Evolutionary conservation across 2,113 vertebrate genomes (phyloP), one percentile per base, ranked within the genome.

Genomic region (Poeciliopsis retropinna): DNA sequence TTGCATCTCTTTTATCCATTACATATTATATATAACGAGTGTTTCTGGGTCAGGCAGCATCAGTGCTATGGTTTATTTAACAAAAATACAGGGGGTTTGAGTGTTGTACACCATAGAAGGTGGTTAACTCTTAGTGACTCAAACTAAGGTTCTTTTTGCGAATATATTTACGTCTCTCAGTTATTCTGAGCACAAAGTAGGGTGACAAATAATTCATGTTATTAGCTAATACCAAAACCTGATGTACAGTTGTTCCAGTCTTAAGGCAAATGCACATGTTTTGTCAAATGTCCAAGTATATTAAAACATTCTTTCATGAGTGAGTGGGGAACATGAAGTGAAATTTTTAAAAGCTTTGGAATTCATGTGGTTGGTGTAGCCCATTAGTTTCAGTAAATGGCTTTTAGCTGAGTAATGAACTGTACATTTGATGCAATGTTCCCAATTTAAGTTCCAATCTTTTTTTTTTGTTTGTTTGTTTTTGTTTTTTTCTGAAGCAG

Each of bases 401-500:
- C 72, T 87, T 83, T 47, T 3, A 1, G 69, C 28, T 64, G 6
- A 19, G 27, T 78, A 87, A 75, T 79, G 32, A 83, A 79, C 1
- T 29, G 63, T 39, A 69, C 63, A 82, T 87, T 84, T 87, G 19
- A 79, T 76, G 12, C 76, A 89, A 85, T 87, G 87, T 88, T 89
- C 77, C 78, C 80, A 86, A 84, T 87, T 82, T 62, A 63, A 72
- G 66, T 15, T 72, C 60, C 30, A 51, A 39, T 41, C 70, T 57
- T 70, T 57, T 57, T n/a, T 57, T 22, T 70, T 54, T n/a, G n/a
- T n/a, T n/a, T n/a, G n/a, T n/a, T n/a, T n/a, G n/a, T n/a, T n/a
- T n/a, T n/a, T n/a, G n/a, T 19, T 27, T 32, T 64, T 30, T n/a
- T 1, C 66, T 37, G 5, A 47, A 54, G 74, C 34, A 51, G 32